Percentiles rank a stretch among this genome's conserved stretches.
Evolutionary conservation across 2,797 vertebrate genomes (phyloP).

Genomic region (Peromyscus attwateri): DNA sequence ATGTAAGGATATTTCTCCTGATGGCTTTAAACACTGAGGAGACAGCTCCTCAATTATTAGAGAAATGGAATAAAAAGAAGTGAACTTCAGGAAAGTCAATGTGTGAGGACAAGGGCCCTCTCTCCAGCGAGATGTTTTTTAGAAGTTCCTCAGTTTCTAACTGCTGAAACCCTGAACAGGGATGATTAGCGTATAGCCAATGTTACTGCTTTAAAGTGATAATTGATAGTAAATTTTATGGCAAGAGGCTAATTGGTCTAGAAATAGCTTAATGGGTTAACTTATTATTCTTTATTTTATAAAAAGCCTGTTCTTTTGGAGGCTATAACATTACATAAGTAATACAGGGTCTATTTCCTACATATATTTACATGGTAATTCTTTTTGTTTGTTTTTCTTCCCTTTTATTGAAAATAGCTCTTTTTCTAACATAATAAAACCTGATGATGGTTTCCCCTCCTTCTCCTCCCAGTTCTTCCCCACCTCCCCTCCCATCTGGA

Average conservation of each 20-base stretch:
- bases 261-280: background rate
- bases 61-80: background rate
- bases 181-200: background rate
- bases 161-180: background rate
- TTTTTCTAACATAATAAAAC: background rate
- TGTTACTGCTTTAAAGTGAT: background rate
- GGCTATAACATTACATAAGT: background rate
- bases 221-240: background rate
- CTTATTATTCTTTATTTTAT: background rate
- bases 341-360: background rate
- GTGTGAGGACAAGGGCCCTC: background rate
- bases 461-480: too few relatives aligned
- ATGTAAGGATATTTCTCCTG: background rate
- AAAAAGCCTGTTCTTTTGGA: background rate
- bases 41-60: background rate
- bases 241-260: background rate
- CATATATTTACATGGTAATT: background rate
- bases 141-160: background rate
- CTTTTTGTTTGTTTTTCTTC: background rate
- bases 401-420: background rate
- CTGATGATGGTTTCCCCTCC: background rate
- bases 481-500: too few relatives aligned
- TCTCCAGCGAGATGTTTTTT: background rate
- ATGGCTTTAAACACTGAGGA: background rate
- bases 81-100: background rate